phyloP scores from a whole-genome alignment of 1,140 invertebrate species.

The Neodiprion pinetum region DNA sequence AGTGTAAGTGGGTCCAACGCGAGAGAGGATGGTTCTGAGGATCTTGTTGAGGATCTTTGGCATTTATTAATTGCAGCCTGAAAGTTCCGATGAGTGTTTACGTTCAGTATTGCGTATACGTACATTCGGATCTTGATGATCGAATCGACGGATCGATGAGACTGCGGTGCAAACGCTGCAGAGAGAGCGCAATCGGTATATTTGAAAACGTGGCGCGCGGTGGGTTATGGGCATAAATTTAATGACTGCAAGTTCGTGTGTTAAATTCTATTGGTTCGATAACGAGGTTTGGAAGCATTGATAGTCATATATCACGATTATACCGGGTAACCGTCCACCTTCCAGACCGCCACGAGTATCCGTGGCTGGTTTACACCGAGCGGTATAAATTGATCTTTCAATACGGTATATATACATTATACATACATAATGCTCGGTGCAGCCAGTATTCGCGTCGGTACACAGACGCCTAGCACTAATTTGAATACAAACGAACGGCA shows the following conservation, averaged over 20 bases:
- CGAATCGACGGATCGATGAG: too few relatives aligned
- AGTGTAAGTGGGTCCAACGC: too few relatives aligned
- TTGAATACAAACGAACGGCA: slow-evolving; percentile 7
- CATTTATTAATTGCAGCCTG: too few relatives aligned
- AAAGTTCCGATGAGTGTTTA: too few relatives aligned
- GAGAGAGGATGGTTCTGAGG: too few relatives aligned
- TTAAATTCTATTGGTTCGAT: background rate
- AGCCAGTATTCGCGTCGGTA: too few relatives aligned
- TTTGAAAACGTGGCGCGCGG: background rate
- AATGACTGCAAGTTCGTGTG: background rate
- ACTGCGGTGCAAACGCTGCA: too few relatives aligned
- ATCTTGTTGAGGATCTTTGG: too few relatives aligned
- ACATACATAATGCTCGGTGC: too few relatives aligned
- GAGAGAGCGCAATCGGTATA: too few relatives aligned
- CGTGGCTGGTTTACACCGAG: background rate
- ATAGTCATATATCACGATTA: background rate
- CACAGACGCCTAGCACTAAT: background rate
- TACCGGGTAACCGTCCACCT: background rate
- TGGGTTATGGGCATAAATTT: background rate
- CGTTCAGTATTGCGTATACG: too few relatives aligned
- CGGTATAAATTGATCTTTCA: slow-evolving; percentile 2
- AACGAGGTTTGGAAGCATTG: background rate
- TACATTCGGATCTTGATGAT: too few relatives aligned
- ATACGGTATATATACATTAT: background rate
- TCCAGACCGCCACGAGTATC: background rate